Percentiles rank a stretch among this genome's conserved stretches.
phyloP scores from a whole-genome alignment of 2,888 invertebrate species.

The Drosophila acutilabella region DNA sequence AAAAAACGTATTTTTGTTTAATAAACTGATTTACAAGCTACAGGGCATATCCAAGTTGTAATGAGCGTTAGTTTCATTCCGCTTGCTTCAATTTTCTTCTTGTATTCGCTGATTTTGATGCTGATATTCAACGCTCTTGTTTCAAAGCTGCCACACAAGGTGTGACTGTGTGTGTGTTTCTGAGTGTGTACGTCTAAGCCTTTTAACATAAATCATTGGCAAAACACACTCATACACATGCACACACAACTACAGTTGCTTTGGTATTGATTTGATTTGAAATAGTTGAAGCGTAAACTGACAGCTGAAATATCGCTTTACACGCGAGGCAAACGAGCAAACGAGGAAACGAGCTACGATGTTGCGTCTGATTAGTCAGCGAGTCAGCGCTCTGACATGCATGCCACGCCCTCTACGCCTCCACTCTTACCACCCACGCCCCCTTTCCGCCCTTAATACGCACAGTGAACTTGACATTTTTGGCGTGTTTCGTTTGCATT shows the following conservation, averaged over 20 bases:
- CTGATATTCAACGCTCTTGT: constrained; percentile 22
- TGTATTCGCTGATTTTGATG: constrained; percentile 27
- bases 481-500: constrained; percentile 54
- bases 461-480: constrained; percentile 73
- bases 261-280: constrained; percentile 77
- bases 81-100: constrained; percentile 18
- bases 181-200: constrained; percentile 43
- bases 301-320: constrained; percentile 78
- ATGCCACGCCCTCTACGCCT: constrained; percentile 2
- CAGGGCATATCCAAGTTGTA: constrained; percentile 24
- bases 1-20: no score
- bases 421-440: neutral
- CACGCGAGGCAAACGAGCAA: constrained; percentile 55
- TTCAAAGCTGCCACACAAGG: constrained; percentile 26
- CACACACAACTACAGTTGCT: constrained; percentile 18
- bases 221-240: constrained; percentile 13
- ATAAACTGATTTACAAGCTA: no score
- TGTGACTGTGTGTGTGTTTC: constrained; percentile 18
- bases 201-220: constrained; percentile 77
- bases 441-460: constrained; percentile 37
- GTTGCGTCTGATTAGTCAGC: constrained; percentile 72
- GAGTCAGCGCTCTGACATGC: constrained; percentile 43
- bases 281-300: constrained; percentile 78
- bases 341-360: constrained; percentile 45
- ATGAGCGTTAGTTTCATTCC: neutral